A percentile compares a stretch with the other conserved stretches of the same genome.
phyloP scores from a whole-genome alignment of 2,888 invertebrate species.

The Galerucella calmariensis region DNA sequence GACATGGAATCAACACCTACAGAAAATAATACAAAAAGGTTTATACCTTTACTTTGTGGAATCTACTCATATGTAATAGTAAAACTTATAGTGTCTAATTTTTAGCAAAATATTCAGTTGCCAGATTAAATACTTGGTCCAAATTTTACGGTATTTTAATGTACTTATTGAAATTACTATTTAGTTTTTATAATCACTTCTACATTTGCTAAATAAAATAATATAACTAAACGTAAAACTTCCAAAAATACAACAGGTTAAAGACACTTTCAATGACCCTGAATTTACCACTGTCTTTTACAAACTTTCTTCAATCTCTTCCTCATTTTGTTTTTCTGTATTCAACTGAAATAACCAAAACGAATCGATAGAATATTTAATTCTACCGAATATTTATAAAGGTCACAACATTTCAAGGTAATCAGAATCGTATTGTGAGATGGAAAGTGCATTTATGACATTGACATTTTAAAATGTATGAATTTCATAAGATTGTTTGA shows the following conservation, averaged over 20 bases:
- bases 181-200: no score
- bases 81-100: no score
- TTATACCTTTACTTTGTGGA: no score
- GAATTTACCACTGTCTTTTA: background rate
- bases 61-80: no score
- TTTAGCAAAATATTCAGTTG: no score
- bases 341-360: background rate
- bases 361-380: background rate
- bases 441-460: slow-evolving; percentile 25
- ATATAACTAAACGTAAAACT: no score
- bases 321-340: slow-evolving; percentile 1
- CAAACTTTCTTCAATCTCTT: slow-evolving; percentile 9
- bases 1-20: no score
- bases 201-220: no score
- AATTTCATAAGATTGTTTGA: background rate
- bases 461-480: slow-evolving; percentile 25
- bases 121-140: no score
- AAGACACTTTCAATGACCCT: background rate
- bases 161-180: no score
- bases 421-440: slow-evolving; percentile 19
- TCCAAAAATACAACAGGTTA: background rate
- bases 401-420: slow-evolving; percentile 30
- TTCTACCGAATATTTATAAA: slow-evolving; percentile 13
- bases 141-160: no score
- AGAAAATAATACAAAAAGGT: no score